These are phyloP conservation scores for Listrodromus nycthemerus DNA, from an alignment of 2,888 invertebrate genomes.

Conservation along the genomic window DNA sequence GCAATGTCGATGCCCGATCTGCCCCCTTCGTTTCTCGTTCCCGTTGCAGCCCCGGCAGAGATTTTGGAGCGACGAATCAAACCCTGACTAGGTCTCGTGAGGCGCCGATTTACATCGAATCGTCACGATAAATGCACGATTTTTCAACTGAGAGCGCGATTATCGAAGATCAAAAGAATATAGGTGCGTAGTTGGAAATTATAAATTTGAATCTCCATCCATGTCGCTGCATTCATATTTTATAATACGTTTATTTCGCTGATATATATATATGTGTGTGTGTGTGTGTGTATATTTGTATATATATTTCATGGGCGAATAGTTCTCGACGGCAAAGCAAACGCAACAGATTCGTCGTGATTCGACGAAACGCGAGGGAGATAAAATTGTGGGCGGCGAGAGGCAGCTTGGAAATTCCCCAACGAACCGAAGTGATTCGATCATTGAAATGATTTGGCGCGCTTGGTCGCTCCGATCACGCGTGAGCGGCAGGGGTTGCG, in stretches of 20 bases:
- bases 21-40: not conserved
- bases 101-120: not conserved
- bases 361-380: constrained; percentile 50
- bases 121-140: not conserved
- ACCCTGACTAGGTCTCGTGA: not conserved
- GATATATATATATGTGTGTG: not conserved
- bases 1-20: constrained; percentile 41
- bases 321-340: not conserved
- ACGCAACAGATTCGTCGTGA: constrained; percentile 43
- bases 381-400: not conserved
- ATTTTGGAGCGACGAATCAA: not conserved
- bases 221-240: not conserved
- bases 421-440: constrained; percentile 57
- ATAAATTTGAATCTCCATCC: constrained; percentile 19
- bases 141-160: not conserved
- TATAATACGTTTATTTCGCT: not conserved
- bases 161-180: constrained; percentile 7
- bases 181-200: not conserved
- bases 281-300: constrained; percentile 16
- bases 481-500: constrained; percentile 21
- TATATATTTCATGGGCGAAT: constrained; percentile 7
- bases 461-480: not conserved
- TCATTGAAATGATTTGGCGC: constrained; percentile 52
- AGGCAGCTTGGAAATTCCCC: constrained; percentile 31
- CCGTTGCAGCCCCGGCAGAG: not conserved